Percentiles rank a stretch among this genome's conserved stretches.
Conservation (phyloP, 35 echinoderm and acorn worm species). For the Strongylocentrotus purpuratus region DNA sequence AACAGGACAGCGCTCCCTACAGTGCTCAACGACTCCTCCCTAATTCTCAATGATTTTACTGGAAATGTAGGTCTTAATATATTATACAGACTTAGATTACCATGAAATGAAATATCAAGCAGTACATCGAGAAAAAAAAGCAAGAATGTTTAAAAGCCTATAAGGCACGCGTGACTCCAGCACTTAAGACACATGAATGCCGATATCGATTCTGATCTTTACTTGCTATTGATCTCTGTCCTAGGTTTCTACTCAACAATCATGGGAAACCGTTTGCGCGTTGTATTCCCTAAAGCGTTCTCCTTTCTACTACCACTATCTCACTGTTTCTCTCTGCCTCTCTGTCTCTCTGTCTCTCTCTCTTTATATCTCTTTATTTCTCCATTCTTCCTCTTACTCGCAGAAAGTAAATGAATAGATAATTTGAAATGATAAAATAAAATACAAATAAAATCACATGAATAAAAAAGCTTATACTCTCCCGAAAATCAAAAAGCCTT, state of each 20-base stretch:
- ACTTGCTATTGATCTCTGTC: background rate
- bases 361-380: background rate
- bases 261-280: background rate
- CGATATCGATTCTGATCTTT: conserved; percentile 1
- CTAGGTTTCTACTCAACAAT: conserved; percentile 17
- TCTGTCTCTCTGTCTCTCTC: too few species aligned
- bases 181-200: background rate
- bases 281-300: conserved; percentile 3
- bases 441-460: too few species aligned
- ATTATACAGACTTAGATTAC: too few species aligned
- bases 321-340: too few species aligned
- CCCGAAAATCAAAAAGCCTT: too few species aligned
- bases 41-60: too few species aligned
- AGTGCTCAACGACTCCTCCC: too few species aligned
- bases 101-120: too few species aligned
- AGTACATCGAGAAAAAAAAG: background rate
- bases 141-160: background rate
- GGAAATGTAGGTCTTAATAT: too few species aligned
- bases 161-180: background rate
- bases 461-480: too few species aligned
- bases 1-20: too few species aligned
- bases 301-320: background rate
- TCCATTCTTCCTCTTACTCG: background rate
- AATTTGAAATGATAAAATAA: background rate
- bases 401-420: too few species aligned